phyloP scores from a whole-genome alignment of 1,140 invertebrate genomes.

The Lanistes nyassanus region DNA sequence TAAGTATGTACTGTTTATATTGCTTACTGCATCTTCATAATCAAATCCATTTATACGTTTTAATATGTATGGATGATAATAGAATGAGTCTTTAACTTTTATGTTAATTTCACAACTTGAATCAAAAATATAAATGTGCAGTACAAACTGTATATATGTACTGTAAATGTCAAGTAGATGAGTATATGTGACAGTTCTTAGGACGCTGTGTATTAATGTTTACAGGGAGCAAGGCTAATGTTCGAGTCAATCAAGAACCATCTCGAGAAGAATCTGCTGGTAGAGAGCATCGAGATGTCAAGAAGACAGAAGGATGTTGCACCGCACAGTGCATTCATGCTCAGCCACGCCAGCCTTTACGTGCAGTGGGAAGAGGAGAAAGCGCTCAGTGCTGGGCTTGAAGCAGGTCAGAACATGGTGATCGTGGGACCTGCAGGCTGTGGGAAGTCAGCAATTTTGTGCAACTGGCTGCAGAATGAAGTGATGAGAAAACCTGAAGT shows the following conservation, averaged over 20 bases:
- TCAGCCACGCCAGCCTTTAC: slow-evolving; percentile 39
- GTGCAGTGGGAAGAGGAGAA: slow-evolving; percentile 31
- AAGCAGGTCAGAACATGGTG: slow-evolving; percentile 23
- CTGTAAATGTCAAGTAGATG: too few relatives aligned
- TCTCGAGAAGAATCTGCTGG: slow-evolving; percentile 44
- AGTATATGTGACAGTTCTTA: too few relatives aligned
- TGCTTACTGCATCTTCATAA: too few relatives aligned
- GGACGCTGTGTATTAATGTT: too few relatives aligned
- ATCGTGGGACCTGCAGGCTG: slow-evolving; percentile 43
- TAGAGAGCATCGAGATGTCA: slow-evolving; percentile 9
- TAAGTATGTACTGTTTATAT: too few relatives aligned
- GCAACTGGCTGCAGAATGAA: slow-evolving; percentile 36
- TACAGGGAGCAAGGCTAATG: slow-evolving; percentile 58
- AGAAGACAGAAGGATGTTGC: slow-evolving; percentile 17
- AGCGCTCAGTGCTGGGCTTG: slow-evolving; percentile 12
- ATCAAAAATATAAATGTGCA: too few relatives aligned
- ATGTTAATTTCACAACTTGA: too few relatives aligned
- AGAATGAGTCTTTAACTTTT: too few relatives aligned
- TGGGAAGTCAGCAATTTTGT: slow-evolving; percentile 51
- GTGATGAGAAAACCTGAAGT: slow-evolving; percentile 23
- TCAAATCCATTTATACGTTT: too few relatives aligned
- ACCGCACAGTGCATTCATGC: slow-evolving; percentile 51
- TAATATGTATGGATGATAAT: too few relatives aligned
- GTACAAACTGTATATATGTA: too few relatives aligned
- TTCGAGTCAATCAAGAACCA: slow-evolving; percentile 54